Base-by-base conservation (phyloP, 2,888 invertebrate genomes). In the Sphaeridia pumilis region DNA sequence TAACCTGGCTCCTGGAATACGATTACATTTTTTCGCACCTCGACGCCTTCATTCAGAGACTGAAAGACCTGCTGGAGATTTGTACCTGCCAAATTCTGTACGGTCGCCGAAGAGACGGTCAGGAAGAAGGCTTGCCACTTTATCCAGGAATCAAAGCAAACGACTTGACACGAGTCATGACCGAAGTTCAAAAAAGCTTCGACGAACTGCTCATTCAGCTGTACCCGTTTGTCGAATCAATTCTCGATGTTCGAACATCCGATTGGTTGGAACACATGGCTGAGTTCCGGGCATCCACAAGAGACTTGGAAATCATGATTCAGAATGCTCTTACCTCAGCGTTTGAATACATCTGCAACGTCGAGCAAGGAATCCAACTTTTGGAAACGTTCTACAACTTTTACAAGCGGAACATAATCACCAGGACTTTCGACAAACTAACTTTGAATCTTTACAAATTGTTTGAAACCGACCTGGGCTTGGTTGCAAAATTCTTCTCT, bases 1-100 rank as follows among this genome's bases (percentile, higher is more conserved):
- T 72, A 46, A 75, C 77, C 3, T 90, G 90, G 89, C 74, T 81
- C 25, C 69, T 92, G 58, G 83, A 87, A 59, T 77, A 77, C 38
- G 81, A 82, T n/a, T 78, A 81, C 2, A 84, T 92, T 60, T 89
- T 92, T 68, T 86, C 86, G 66, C 86, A 88, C 66, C 76, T 90
- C 14, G 84, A 90, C 69, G 84, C 87, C 0, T 90, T 88, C 68
- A 78, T 87, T 27, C 84, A 86, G 69, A 76, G 92, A 47, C 83
- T 90, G 64, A 79, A 82, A 56, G 87, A 92, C 70, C 78, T 90
- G 72, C 77, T 88, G 45, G 85, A 90, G 72, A 82, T 92, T 20
- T 90, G 88, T 68, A 83, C 87, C 65, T 82, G 86, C 48, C 88
- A 90, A 83, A 82, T 87, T 55, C 84, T 86, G 52, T 92, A 89